Base-by-base conservation (phyloP, 2,113 vertebrate genomes). In the Neogale vison region DNA sequence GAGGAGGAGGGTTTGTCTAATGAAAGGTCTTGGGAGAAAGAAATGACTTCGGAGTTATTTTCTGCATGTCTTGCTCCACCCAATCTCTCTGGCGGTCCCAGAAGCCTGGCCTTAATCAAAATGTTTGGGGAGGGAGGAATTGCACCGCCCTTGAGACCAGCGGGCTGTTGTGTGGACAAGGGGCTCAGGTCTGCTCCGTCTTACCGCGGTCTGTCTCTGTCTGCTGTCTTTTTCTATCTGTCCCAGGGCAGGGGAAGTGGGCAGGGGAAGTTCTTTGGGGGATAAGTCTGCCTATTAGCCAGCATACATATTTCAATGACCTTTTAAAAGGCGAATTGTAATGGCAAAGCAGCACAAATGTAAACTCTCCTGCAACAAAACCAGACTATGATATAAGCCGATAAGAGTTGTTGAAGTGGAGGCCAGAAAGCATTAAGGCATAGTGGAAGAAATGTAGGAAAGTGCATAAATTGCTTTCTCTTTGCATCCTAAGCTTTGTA, bases 11-110 rank as follows among this genome's bases (percentile, higher is more conserved):
- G 52, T 83, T 80, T 93, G 67, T 84, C 87, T 81, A 42, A 77
- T 92, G 83, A 50, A 91, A 87, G 79, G 9, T 79, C 39, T 93
- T 36, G n/a, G n/a, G 63, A 61, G 45, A 55, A 79, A 69, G 42
- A 77, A 93, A 74, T 26, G 81, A 71, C 31, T 50, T 52, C 7
- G 15, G 61, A 61, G 21, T 84, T 4, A 9, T 69, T 76, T 87
- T 92, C 47, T 47, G 55, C 0, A 0, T 92, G 4, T 84, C n/a
- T 72, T 71, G 3, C 83, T 45, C 14, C 6, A 20, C 11, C 13
- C 26, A 39, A 1, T 36, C 21, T 50, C 67, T 50, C 10, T 76
- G 79, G 77, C 18, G 5, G 6, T 80, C 39, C 34, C 4, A 69
- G 93, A 92, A 87, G 42, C 36, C 24, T 3, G 42, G n/a, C n/a